phyloP scores from a whole-genome alignment of 2,888 invertebrate genomes.

The Lasioglossum lativentre region DNA sequence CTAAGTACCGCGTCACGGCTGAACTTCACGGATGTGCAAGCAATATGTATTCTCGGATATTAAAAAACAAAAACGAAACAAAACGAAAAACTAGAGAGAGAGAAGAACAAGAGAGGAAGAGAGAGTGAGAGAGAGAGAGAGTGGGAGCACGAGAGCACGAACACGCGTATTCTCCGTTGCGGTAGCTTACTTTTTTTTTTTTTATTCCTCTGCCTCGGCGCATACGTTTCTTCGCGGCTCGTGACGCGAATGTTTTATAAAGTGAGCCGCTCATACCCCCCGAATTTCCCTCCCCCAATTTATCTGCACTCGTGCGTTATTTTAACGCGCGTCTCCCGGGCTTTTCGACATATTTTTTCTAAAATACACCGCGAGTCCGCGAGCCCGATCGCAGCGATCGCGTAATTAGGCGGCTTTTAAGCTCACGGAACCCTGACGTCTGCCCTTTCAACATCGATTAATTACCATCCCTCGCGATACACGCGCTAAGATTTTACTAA shows the following conservation, averaged over 20 bases:
- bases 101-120: neutral
- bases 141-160: slow-evolving; percentile 22
- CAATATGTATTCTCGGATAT: slow-evolving; percentile 61
- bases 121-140: neutral
- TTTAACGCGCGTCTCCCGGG: slow-evolving; percentile 28
- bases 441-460: neutral
- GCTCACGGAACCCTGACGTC: slow-evolving; percentile 9
- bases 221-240: slow-evolving; percentile 51
- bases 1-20: slow-evolving; percentile 78
- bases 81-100: slow-evolving; percentile 1
- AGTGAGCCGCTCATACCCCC: slow-evolving; percentile 40
- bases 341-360: slow-evolving; percentile 21
- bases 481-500: neutral
- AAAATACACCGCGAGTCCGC: neutral
- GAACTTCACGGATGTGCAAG: slow-evolving; percentile 64
- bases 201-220: slow-evolving; percentile 39
- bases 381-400: slow-evolving; percentile 29
- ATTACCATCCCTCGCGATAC: neutral
- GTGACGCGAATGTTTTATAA: slow-evolving; percentile 54
- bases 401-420: slow-evolving; percentile 20
- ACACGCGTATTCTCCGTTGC: slow-evolving; percentile 46
- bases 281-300: slow-evolving; percentile 21
- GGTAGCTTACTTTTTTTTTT: slow-evolving; percentile 12
- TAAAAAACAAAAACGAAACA: slow-evolving; percentile 54
- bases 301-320: slow-evolving; percentile 47